phyloP scores from a whole-genome alignment of 2,888 invertebrate genomes.

The Nemoura dubitans region DNA sequence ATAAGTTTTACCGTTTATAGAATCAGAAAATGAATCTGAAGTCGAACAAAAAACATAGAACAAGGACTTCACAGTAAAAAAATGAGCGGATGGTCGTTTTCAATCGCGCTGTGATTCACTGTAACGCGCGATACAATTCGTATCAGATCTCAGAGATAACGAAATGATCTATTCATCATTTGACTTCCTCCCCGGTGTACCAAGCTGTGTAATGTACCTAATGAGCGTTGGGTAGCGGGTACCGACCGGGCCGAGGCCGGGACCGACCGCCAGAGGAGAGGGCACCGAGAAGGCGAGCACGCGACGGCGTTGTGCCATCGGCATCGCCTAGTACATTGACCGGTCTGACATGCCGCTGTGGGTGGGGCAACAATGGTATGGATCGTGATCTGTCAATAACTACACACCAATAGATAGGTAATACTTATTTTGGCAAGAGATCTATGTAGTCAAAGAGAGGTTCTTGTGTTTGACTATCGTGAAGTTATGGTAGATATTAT shows the following conservation, averaged over 20 bases:
- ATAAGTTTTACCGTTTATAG: not conserved
- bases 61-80: not conserved
- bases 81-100: not conserved
- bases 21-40: not conserved
- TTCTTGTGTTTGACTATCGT: not conserved
- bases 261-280: not conserved
- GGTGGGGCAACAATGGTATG: slow-evolving; percentile 9
- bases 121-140: not conserved
- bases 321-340: not conserved
- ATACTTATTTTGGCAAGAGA: slow-evolving; percentile 12
- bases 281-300: not conserved
- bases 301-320: not conserved
- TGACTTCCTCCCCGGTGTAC: not conserved
- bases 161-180: not conserved
- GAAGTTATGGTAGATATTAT: not conserved
- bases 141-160: not conserved
- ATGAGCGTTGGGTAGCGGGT: no score
- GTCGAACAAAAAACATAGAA: not conserved
- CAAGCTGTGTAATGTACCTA: no score
- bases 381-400: slow-evolving; percentile 29
- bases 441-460: not conserved
- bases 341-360: not conserved
- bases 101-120: not conserved
- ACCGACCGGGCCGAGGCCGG: not conserved
- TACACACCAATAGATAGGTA: not conserved